Evolutionary conservation across 2,888 invertebrate genomes (phyloP).

Genomic region (Eulithis testata): DNA sequence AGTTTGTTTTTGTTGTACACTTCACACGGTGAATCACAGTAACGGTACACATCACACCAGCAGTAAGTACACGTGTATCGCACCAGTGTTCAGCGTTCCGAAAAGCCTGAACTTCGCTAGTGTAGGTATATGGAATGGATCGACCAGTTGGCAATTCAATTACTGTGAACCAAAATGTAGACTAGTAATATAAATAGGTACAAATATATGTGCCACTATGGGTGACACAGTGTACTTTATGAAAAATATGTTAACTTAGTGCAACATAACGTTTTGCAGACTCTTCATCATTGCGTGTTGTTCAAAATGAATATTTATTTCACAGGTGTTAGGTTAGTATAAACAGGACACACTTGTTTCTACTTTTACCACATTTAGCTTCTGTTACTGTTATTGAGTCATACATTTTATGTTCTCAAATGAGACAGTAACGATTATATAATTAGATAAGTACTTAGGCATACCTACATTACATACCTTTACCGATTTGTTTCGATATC

Average conservation of each 20-base stretch:
- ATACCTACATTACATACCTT: background rate
- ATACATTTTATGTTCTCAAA: conserved; percentile 5
- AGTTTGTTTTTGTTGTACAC: background rate
- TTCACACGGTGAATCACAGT: conserved; percentile 28
- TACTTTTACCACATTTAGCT: background rate
- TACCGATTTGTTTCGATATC: conserved; percentile 21
- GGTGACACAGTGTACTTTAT: no score
- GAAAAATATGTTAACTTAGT: no score
- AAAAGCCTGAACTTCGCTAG: background rate
- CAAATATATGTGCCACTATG: no score
- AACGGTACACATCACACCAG: conserved; percentile 18
- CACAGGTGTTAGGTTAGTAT: no score
- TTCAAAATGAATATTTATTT: no score
- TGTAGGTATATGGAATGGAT: no score
- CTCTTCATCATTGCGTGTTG: no score
- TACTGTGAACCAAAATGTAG: no score
- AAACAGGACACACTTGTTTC: background rate
- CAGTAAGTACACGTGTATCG: conserved; percentile 13
- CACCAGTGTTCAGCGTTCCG: conserved; percentile 7
- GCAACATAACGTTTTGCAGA: no score
- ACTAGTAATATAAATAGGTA: no score
- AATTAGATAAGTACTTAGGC: background rate
- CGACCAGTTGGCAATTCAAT: no score
- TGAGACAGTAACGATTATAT: conserved; percentile 22
- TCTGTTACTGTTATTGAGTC: conserved; percentile 2